Conservation (phyloP, 2,113 vertebrate species). For the Rhineura floridana region DNA sequence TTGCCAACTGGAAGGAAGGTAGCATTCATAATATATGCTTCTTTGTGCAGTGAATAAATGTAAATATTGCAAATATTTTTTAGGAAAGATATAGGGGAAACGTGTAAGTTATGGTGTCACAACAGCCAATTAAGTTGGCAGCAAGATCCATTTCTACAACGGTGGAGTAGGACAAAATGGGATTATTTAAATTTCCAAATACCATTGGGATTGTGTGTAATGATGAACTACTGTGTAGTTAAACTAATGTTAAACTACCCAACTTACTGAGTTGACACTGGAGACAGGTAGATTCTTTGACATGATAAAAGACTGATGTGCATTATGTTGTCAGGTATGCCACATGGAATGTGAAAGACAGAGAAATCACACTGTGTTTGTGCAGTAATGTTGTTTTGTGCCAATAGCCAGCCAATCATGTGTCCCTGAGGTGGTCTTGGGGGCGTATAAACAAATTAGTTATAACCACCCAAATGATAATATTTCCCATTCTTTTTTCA, state of each 20-base stretch:
- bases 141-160: background rate
- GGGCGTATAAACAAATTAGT: conserved; percentile 35
- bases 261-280: conserved; percentile 11
- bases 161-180: background rate
- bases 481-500: conserved; percentile 55
- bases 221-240: background rate
- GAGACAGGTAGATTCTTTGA: background rate
- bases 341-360: conserved; percentile 1
- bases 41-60: background rate
- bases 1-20: background rate
- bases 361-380: conserved; percentile 2
- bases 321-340: conserved; percentile 19
- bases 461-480: conserved; percentile 51
- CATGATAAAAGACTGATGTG: conserved; percentile 30
- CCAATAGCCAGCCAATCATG: conserved; percentile 20
- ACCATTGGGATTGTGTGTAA: background rate
- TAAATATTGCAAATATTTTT: background rate
- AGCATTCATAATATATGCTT: background rate
- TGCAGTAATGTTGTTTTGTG: conserved; percentile 15
- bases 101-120: background rate
- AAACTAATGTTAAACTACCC: conserved; percentile 24
- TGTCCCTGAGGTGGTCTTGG: background rate
- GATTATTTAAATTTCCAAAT: background rate
- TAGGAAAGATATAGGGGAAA: background rate
- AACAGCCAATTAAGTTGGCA: background rate